phyloP scores from a whole-genome alignment of 2,888 invertebrate species.

The Phrixothrix hirtus region DNA sequence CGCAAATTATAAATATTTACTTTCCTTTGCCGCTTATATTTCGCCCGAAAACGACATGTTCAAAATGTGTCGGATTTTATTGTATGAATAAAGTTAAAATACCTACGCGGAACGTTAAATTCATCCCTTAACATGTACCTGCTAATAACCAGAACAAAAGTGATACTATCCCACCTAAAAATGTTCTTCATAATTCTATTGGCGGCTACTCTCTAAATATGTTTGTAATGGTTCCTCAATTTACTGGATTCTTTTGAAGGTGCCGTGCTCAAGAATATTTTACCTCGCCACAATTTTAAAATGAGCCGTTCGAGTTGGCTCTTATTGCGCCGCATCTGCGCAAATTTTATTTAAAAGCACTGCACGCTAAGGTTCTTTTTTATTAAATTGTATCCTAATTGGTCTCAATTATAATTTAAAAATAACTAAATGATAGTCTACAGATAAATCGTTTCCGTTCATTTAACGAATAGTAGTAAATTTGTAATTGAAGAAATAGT shows the following conservation, averaged over 20 bases:
- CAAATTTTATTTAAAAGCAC: slow-evolving; percentile 4
- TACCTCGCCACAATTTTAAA: slow-evolving; percentile 15
- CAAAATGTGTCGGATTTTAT: no score
- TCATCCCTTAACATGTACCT: slow-evolving; percentile 37
- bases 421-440: no score
- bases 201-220: slow-evolving; percentile 46
- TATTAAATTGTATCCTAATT: no score
- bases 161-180: slow-evolving; percentile 49
- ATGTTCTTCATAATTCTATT: slow-evolving; percentile 42
- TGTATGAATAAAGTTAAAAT: no score
- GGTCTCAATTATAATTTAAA: no score
- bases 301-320: slow-evolving; percentile 4
- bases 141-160: slow-evolving; percentile 52
- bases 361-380: no score
- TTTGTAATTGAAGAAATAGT: slow-evolving; percentile 14
- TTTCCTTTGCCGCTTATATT: no score
- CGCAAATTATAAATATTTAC: no score
- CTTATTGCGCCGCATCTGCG: slow-evolving; percentile 10
- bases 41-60: no score
- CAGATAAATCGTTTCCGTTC: not conserved
- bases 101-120: slow-evolving; percentile 18
- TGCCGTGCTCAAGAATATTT: slow-evolving; percentile 25
- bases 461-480: not conserved
- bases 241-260: slow-evolving; percentile 43
- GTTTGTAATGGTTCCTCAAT: slow-evolving; percentile 53